A percentile compares a stretch with the other conserved stretches of the same genome.
Evolutionary conservation across 2,113 vertebrate genomes (phyloP).

Genomic region (Trichomycterus rosablanca): DNA sequence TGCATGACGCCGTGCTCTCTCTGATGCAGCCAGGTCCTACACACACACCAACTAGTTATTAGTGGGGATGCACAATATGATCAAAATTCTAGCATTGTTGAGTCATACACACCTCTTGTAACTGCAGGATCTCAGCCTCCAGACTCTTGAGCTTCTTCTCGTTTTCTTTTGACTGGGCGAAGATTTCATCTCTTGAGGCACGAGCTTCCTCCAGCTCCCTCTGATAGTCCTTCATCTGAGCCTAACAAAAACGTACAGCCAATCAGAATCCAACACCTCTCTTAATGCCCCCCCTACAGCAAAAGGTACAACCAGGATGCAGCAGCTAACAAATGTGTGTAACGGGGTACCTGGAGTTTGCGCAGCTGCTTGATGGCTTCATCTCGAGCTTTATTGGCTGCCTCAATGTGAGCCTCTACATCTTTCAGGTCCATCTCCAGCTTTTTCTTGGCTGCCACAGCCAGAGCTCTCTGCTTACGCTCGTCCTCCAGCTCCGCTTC

Average conservation of each 20-base stretch:
- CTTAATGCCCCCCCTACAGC: too few species aligned
- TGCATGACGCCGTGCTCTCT: slow-evolving; percentile 85
- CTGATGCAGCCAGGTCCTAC: slow-evolving; percentile 86
- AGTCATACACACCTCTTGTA: slow-evolving; percentile 85
- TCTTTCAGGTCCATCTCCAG: slow-evolving; percentile 96
- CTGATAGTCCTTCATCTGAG: slow-evolving; percentile 97
- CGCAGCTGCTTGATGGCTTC: slow-evolving; percentile 95
- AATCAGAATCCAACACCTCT: slow-evolving; percentile 7
- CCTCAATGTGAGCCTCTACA: slow-evolving; percentile 89
- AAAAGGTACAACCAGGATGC: background rate
- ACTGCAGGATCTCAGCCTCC: slow-evolving; percentile 90
- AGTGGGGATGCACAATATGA: too few species aligned
- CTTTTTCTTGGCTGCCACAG: slow-evolving; percentile 91
- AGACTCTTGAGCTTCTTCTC: slow-evolving; percentile 94
- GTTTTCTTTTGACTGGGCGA: slow-evolving; percentile 92
- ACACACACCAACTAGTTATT: background rate
- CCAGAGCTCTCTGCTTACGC: slow-evolving; percentile 88
- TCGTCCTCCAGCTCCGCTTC: slow-evolving; percentile 95
- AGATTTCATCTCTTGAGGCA: slow-evolving; percentile 92
- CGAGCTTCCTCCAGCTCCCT: slow-evolving; percentile 92
- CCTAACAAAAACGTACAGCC: slow-evolving; percentile 58
- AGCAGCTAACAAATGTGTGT: too few species aligned
- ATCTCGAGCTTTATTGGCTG: slow-evolving; percentile 88
- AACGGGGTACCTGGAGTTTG: slow-evolving; percentile 80
- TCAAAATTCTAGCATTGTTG: too few species aligned